phyloP scores from a whole-genome alignment of 2,113 vertebrate genomes.

The Clarias magur region DNA sequence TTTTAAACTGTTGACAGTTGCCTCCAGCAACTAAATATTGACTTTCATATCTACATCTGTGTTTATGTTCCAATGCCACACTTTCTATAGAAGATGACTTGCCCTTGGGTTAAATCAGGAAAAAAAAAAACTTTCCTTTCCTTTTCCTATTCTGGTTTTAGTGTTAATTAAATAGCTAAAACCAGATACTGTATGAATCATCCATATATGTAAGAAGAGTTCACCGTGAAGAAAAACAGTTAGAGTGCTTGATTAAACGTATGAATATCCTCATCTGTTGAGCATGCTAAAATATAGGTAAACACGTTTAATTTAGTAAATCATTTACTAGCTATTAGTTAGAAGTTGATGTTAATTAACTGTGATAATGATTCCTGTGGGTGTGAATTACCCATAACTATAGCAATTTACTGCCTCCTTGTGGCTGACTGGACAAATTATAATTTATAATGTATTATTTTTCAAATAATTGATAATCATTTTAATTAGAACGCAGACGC shows the following conservation, averaged over 20 bases:
- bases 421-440: background rate
- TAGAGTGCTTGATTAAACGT: background rate
- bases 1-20: background rate
- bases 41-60: background rate
- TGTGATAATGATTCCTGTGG: background rate
- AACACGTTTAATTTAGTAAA: background rate
- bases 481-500: background rate
- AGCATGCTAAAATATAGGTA: background rate
- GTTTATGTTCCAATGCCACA: constrained; percentile 1
- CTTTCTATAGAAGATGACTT: constrained; percentile 1
- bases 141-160: background rate
- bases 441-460: background rate
- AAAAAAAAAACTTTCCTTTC: background rate
- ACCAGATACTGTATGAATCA: background rate
- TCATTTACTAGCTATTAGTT: background rate
- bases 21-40: background rate
- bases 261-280: background rate
- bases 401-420: constrained; percentile 13
- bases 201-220: background rate
- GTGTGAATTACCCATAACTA: background rate
- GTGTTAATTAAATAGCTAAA: background rate
- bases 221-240: background rate
- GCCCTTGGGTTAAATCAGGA: constrained; percentile 28
- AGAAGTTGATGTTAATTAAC: background rate
- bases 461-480: background rate